These are phyloP conservation scores for Tachina grossa DNA, from an alignment of 2,888 invertebrate genomes.

Conservation along the genomic window DNA sequence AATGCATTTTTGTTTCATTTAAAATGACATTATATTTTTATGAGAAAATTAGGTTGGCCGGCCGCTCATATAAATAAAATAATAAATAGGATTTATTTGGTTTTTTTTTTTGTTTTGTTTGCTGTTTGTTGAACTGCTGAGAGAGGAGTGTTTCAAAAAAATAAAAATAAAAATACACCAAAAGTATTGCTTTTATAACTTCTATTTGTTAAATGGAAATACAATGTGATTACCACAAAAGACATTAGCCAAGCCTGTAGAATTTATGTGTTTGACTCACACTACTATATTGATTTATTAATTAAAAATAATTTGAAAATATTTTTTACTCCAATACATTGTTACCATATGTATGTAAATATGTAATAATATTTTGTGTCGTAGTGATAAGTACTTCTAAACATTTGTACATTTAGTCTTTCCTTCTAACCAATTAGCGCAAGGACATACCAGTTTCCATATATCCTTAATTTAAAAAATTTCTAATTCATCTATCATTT, in stretches of 20 bases:
- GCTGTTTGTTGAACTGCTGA: slow-evolving; percentile 47
- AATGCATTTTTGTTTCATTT: slow-evolving; percentile 50
- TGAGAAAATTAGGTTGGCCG: slow-evolving; percentile 64
- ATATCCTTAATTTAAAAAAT: no score
- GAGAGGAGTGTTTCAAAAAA: slow-evolving; percentile 57
- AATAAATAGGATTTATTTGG: slow-evolving; percentile 58
- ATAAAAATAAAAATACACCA: slow-evolving; percentile 3
- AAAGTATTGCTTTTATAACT: slow-evolving; percentile 13
- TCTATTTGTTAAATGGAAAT: slow-evolving; percentile 28
- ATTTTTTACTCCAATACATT: neutral
- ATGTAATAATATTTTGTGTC: neutral
- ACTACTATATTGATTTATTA: neutral
- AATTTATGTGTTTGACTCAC: slow-evolving; percentile 33
- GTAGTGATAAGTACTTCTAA: no score
- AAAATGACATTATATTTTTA: slow-evolving; percentile 46
- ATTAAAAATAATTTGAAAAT: neutral
- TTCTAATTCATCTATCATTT: no score
- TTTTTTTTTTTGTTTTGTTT: slow-evolving; percentile 23
- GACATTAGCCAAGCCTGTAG: slow-evolving; percentile 58
- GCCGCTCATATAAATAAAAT: slow-evolving; percentile 50
- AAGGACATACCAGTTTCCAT: no score
- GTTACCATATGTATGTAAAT: neutral
- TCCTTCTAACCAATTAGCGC: no score
- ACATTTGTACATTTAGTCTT: no score
- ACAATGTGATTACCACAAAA: slow-evolving; percentile 20